Evolutionary conservation across 1,140 invertebrate species (phyloP).

Genomic region (Myzus persicae): DNA sequence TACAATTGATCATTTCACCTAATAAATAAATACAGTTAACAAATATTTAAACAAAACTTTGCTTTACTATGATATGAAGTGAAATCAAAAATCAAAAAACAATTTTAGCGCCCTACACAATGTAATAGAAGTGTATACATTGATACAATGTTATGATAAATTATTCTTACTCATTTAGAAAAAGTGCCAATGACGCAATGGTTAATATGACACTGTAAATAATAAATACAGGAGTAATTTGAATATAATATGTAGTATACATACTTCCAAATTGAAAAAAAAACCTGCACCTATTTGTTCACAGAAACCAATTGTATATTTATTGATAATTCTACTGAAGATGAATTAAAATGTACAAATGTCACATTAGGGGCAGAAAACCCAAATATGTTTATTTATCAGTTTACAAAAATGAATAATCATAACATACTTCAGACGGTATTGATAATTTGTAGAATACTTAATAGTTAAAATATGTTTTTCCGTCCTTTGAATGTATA

Average conservation of each 20-base stretch:
- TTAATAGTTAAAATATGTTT: background rate
- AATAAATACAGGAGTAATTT: background rate
- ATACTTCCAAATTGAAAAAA: background rate
- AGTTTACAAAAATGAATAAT: background rate
- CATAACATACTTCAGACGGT: background rate
- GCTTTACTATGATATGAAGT: too few species aligned
- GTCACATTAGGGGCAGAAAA: background rate
- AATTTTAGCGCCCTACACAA: background rate
- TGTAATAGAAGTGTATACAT: background rate
- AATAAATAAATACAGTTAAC: background rate
- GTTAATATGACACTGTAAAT: background rate
- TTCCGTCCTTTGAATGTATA: background rate
- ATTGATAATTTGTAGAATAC: background rate
- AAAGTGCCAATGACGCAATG: background rate
- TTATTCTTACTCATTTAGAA: background rate
- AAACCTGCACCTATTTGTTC: background rate
- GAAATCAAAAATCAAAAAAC: background rate
- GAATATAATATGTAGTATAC: background rate
- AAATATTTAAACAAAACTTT: background rate
- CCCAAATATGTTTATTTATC: background rate
- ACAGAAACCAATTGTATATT: background rate
- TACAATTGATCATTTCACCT: background rate
- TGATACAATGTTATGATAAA: background rate
- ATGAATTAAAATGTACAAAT: background rate
- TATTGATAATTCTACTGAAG: background rate